phyloP scores from a whole-genome alignment of 1,140 invertebrate genomes.

The Branchinecta lynchi region DNA sequence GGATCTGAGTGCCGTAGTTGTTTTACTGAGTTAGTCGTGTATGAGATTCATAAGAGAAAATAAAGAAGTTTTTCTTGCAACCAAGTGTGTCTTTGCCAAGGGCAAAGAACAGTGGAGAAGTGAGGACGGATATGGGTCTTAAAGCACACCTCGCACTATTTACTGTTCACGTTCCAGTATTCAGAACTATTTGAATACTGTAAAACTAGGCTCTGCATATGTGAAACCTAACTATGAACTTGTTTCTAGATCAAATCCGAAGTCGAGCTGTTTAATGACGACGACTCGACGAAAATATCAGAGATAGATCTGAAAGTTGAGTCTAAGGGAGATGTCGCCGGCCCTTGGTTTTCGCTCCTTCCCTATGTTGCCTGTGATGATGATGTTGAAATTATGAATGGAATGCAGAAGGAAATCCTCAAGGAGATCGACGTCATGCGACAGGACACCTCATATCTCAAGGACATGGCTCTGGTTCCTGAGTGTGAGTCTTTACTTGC shows the following conservation, averaged over 20 bases:
- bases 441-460: background rate
- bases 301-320: background rate
- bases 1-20: too few relatives aligned
- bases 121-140: too few relatives aligned
- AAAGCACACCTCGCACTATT: too few relatives aligned
- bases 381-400: background rate
- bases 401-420: background rate
- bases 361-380: slow-evolving; percentile 39
- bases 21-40: too few relatives aligned
- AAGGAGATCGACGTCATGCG: background rate
- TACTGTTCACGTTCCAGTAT: too few relatives aligned
- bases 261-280: background rate
- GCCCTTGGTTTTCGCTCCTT: slow-evolving; percentile 45
- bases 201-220: too few relatives aligned
- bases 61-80: too few relatives aligned
- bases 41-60: too few relatives aligned
- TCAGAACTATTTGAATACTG: too few relatives aligned
- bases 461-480: background rate
- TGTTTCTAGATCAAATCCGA: background rate
- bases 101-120: too few relatives aligned
- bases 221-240: too few relatives aligned
- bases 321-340: slow-evolving; percentile 11
- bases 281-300: slow-evolving; percentile 15
- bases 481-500: background rate
- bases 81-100: too few relatives aligned